Evolutionary conservation across 2,888 invertebrate genomes (phyloP).

Genomic region (Thysanoteuthis rhombus): DNA sequence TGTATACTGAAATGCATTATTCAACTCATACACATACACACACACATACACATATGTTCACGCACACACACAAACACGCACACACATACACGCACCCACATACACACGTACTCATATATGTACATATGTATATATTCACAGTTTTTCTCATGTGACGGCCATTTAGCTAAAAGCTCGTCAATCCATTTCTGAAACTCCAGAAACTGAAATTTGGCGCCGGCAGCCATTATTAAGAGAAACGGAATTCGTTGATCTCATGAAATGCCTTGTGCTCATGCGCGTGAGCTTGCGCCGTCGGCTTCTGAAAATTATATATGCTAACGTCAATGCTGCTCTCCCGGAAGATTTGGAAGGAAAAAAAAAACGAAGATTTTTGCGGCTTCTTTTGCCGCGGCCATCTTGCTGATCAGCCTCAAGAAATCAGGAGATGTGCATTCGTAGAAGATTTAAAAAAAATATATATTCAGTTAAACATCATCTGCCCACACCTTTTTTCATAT

Average conservation of each 20-base stretch:
- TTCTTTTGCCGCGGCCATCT: no score
- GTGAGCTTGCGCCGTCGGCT: neutral
- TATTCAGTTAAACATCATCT: no score
- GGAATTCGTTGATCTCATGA: neutral
- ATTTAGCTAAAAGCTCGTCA: neutral
- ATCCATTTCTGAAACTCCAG: neutral
- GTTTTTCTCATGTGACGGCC: neutral
- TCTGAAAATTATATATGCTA: neutral
- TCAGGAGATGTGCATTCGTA: no score
- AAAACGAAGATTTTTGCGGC: neutral
- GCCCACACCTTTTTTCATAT: no score
- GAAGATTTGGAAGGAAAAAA: neutral
- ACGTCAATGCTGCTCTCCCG: neutral
- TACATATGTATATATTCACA: neutral
- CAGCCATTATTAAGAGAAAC: neutral
- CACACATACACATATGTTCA: neutral
- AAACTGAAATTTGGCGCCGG: neutral
- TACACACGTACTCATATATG: no score
- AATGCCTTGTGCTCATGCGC: neutral
- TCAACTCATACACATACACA: neutral
- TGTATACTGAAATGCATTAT: no score
- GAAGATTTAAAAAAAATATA: no score
- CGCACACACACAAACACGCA: neutral
- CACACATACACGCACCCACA: neutral
- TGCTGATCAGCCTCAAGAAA: no score